A percentile compares a stretch with the other conserved stretches of the same genome.
Evolutionary conservation across 2,888 invertebrate genomes (phyloP).

Genomic region (Tanypteryx hageni): DNA sequence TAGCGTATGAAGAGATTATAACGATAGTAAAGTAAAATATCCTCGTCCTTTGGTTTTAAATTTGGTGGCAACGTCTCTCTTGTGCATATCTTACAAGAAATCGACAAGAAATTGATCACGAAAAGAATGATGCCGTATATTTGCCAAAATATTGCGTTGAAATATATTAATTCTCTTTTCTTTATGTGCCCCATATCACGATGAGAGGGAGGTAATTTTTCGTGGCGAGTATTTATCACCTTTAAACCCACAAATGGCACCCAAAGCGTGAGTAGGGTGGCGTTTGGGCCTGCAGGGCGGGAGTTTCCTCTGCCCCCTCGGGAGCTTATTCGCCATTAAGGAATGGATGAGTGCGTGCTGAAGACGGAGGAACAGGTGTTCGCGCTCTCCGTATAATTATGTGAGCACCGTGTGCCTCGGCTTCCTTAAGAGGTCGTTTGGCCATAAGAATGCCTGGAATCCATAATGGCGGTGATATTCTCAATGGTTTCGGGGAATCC

Average conservation of each 20-base stretch:
- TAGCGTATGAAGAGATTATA: too few relatives aligned
- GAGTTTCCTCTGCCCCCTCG: background rate
- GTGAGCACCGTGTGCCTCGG: background rate
- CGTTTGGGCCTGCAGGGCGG: too few relatives aligned
- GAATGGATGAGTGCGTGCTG: background rate
- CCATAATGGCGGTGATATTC: background rate
- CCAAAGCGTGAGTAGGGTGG: background rate
- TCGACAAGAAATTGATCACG: too few relatives aligned
- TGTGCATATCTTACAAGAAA: too few relatives aligned
- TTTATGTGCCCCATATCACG: background rate
- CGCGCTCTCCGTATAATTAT: constrained; percentile 10
- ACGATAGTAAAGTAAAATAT: too few relatives aligned
- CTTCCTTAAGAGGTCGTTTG: background rate
- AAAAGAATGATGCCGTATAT: too few relatives aligned
- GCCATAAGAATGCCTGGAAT: background rate
- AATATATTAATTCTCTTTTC: too few relatives aligned
- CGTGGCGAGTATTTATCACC: background rate
- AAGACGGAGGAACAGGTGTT: constrained; percentile 10
- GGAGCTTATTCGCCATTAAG: background rate
- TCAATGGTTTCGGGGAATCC: background rate
- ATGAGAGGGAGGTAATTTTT: background rate
- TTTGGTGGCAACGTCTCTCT: too few relatives aligned
- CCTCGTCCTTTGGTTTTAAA: too few relatives aligned
- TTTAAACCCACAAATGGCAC: constrained; percentile 13
- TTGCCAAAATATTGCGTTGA: too few relatives aligned